Evolutionary conservation across 1,140 invertebrate genomes (phyloP), one percentile per base, ranked within the genome.

Genomic region (Drosophila orosa): DNA sequence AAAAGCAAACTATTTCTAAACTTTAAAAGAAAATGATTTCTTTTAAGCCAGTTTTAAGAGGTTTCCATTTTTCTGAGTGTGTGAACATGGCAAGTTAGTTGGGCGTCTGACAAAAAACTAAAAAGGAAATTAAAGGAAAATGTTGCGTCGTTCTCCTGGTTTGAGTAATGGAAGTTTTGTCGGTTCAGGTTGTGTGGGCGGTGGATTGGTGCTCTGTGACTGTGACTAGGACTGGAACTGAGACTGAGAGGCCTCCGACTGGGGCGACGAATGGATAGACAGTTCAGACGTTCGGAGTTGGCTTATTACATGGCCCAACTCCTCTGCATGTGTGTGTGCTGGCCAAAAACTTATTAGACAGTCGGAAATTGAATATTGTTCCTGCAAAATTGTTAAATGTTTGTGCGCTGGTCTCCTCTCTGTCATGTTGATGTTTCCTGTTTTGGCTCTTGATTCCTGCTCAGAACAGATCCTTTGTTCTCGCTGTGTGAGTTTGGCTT

Each of bases 91-190:
- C 78, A 73, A 85, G 78, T 75, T 80, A 76, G 76, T 86, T 78
- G 78, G 78, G 74, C 82, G 78, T 60, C 66, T 52, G 57, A 44
- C 48, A 50, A 68, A 69, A 81, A 86, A 74, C 68, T 78, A 81
- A 86, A 86, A 78, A 86, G 83, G 83, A 86, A 86, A 86, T 86
- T 86, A 86, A 86, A 87, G 83, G 83, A 86, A 86, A 86, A 87
- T 78, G 76, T 81, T 86, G 83, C 83, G 83, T 83, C 60, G 67
- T 29, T 48, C 39, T 47, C 22, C 39, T 61, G 76, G 83, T 82
- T 87, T 86, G 83, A 86, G 83, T 86, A 86, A 86, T 87, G 83
- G 79, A 87, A 87, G 71, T 86, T 74, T 82, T 79, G 71, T 75
- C 63, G 75, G 65, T 22, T 58, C 40, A 25, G 27, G 10, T 15